Evolutionary conservation across 2,113 vertebrate genomes (phyloP), one percentile per base, ranked within the genome.

Genomic region (Scomber japonicus): DNA sequence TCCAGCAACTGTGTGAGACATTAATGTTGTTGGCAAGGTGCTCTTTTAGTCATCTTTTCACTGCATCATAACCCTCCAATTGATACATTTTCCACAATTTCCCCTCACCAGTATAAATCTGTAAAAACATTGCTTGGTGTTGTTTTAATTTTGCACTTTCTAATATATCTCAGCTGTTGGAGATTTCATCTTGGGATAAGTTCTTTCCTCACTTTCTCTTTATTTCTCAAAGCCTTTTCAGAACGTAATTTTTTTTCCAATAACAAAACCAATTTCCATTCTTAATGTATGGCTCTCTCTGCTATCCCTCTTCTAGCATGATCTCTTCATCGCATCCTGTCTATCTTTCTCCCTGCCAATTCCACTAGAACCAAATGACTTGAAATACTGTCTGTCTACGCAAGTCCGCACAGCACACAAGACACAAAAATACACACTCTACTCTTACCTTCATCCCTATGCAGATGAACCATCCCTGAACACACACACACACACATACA

Each of bases 321-420:
- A 73, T 75, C 40, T 80, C 53, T 31, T 27, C 51, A 35, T 63
- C 71, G 24, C 64, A 53, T 48, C 67, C 30, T 11, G 9, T 27
- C 53, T 8, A n/a, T 63, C 19, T 40, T 7, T 59, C 82, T 71
- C 44, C 51, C 75, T 71, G 55, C 63, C 59, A 51, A 50, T 78
- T 75, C 57, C 65, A 78, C 62, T 4, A 24, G 31, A 76, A 63
- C 65, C 60, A 78, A 89, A 82, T 61, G 4, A 87, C 73, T 72
- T 64, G 8, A 63, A 78, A 79, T 75, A n/a, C 31, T 2, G 13
- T 59, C 70, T 40, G 73, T 63, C 49, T 55, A 81, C 76, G 55
- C 68, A 11, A 63, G 16, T 45, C 17, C n/a, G 68, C 31, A 66
- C 55, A 65, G 59, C 60, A 78, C 44, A 74, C 59, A 78, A 67